These are phyloP conservation scores for Lithobates sylvaticus DNA, from an alignment of 2,797 vertebrate species.

Conservation along the genomic window DNA sequence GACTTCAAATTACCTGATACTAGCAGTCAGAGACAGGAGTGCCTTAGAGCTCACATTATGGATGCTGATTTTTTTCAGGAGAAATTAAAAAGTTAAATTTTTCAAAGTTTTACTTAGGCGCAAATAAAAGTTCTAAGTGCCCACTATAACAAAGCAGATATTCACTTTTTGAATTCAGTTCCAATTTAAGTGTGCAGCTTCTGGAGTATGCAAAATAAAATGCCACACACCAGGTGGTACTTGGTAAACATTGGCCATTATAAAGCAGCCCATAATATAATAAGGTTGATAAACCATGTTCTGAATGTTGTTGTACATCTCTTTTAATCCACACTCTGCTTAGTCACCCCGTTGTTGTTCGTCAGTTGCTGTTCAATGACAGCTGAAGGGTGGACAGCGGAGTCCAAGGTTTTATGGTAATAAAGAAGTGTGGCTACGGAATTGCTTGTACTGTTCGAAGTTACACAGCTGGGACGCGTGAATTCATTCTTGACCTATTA, in stretches of 20 bases:
- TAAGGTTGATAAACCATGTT: slow-evolving; percentile 13
- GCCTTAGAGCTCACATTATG: too few relatives aligned
- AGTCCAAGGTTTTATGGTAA: slow-evolving; percentile 40
- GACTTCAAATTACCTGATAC: too few relatives aligned
- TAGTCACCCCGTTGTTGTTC: slow-evolving; percentile 26
- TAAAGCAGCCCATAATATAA: neutral
- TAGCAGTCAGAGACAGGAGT: too few relatives aligned
- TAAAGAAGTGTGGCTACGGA: slow-evolving; percentile 50
- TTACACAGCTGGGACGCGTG: slow-evolving; percentile 49
- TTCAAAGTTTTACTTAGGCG: too few relatives aligned
- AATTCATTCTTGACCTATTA: slow-evolving; percentile 60
- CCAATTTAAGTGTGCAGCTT: neutral
- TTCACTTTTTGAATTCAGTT: too few relatives aligned
- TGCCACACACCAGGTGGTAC: slow-evolving; percentile 2
- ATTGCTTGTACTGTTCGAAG: slow-evolving; percentile 23
- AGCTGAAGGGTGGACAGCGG: slow-evolving; percentile 35
- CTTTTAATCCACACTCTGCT: slow-evolving; percentile 25
- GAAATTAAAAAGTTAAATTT: too few relatives aligned
- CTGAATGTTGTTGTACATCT: slow-evolving; percentile 35
- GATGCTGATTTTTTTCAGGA: too few relatives aligned
- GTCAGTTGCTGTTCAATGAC: slow-evolving; percentile 46
- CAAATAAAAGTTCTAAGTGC: too few relatives aligned
- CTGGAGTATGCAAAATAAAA: neutral
- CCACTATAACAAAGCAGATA: too few relatives aligned
- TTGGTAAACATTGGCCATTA: neutral